Evolutionary conservation across 1,140 invertebrate species (phyloP).

Genomic region (Caenorhabditis elegans): DNA sequence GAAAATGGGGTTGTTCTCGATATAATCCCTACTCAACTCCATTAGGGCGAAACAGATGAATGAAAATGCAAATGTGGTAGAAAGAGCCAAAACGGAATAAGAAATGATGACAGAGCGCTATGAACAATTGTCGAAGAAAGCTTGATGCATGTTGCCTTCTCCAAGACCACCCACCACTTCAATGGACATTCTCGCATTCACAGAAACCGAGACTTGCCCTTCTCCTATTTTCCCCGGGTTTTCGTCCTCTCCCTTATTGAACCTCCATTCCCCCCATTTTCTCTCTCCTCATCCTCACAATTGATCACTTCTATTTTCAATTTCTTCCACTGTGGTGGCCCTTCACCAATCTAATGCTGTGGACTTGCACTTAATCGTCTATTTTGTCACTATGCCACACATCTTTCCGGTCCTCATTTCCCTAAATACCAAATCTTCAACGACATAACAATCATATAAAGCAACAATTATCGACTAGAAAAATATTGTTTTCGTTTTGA

Average conservation of each 20-base stretch:
- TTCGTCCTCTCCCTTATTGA: neutral
- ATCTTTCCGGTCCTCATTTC: slow-evolving; percentile 22
- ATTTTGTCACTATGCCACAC: neutral
- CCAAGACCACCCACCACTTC: slow-evolving; percentile 16
- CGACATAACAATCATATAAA: slow-evolving; percentile 18
- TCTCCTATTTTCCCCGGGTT: neutral
- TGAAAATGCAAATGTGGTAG: slow-evolving; percentile 24
- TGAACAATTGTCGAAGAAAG: neutral
- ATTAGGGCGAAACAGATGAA: slow-evolving; percentile 3
- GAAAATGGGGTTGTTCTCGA: neutral
- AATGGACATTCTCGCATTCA: neutral
- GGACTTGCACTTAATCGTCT: slow-evolving; percentile 12
- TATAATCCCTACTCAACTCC: neutral
- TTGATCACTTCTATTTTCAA: slow-evolving; percentile 24
- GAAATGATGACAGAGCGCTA: slow-evolving; percentile 27
- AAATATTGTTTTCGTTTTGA: neutral
- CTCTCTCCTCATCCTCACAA: neutral
- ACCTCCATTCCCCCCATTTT: neutral
- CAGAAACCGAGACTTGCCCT: slow-evolving; percentile 24
- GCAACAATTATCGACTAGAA: neutral
- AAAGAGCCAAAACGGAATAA: neutral
- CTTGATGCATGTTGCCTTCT: slow-evolving; percentile 27
- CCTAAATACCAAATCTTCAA: neutral
- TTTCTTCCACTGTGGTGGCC: neutral
- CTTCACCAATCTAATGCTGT: slow-evolving; percentile 2